These are phyloP conservation scores for Phrynocephalus versicolor DNA, from an alignment of 2,113 vertebrate genomes.

Conservation along the genomic window DNA sequence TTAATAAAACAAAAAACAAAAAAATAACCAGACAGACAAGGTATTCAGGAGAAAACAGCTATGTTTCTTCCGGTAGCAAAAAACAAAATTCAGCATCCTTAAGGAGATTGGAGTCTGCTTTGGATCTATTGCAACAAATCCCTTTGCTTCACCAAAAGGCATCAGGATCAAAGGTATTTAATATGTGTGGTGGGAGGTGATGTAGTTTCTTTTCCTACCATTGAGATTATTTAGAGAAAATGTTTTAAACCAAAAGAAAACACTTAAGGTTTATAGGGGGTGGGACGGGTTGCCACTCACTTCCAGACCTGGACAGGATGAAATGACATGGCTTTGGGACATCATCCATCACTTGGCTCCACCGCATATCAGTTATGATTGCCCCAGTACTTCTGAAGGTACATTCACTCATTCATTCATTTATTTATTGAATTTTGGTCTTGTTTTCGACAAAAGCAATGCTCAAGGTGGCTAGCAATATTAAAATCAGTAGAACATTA, in stretches of 20 bases:
- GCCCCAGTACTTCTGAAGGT: too few species aligned
- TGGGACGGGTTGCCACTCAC: too few species aligned
- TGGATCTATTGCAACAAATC: neutral
- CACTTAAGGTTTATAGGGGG: too few species aligned
- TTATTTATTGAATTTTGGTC: neutral
- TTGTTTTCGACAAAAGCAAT: neutral
- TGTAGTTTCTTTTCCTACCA: neutral
- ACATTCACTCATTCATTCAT: too few species aligned
- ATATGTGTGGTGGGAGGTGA: neutral
- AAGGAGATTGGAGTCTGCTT: neutral
- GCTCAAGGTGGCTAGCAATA: neutral
- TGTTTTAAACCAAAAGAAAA: neutral
- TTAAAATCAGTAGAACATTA: neutral
- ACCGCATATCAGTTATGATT: too few species aligned
- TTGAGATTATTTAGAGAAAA: neutral
- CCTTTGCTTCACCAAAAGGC: neutral
- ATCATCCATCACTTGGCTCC: too few species aligned
- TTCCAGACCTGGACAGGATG: too few species aligned
- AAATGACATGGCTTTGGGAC: too few species aligned
- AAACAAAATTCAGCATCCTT: neutral
- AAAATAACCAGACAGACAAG: too few species aligned
- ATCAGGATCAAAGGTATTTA: neutral
- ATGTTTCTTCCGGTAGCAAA: neutral
- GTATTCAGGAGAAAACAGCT: too few species aligned
- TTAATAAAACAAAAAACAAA: too few species aligned